Conservation (phyloP, 2,113 vertebrate genomes). For the Dissostichus mawsoni region DNA sequence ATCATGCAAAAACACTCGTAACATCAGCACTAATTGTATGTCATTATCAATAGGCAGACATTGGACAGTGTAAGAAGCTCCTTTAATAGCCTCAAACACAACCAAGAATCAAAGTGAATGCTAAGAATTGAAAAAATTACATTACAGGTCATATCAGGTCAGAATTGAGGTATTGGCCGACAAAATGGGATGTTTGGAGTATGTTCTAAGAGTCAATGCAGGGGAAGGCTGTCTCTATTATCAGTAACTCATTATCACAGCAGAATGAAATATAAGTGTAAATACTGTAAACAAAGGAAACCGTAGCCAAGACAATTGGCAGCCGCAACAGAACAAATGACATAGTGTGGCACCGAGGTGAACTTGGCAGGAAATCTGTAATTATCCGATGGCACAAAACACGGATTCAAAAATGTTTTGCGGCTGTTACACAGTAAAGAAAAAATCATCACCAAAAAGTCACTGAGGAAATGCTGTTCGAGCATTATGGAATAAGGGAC, state of each 20-base stretch:
- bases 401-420: conserved; percentile 1
- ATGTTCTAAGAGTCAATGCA: background rate
- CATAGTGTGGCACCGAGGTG: background rate
- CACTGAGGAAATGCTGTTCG: background rate
- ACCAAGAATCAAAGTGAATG: background rate
- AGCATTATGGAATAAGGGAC: background rate
- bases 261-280: conserved; percentile 25
- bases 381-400: conserved; percentile 14
- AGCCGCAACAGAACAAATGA: conserved; percentile 21
- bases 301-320: conserved; percentile 59
- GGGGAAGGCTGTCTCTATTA: background rate
- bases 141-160: background rate
- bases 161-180: background rate
- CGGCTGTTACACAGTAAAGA: background rate
- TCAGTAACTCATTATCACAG: conserved; percentile 28
- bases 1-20: background rate
- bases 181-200: background rate
- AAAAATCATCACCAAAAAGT: background rate
- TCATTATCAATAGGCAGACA: background rate
- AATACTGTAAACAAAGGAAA: conserved; percentile 59
- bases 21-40: background rate
- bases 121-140: background rate
- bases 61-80: background rate
- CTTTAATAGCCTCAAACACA: background rate
- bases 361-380: conserved; percentile 31